Percentiles rank a stretch among this genome's conserved stretches.
Conservation (phyloP, 2,888 invertebrate genomes). For the Alviniconcha strummeri region DNA sequence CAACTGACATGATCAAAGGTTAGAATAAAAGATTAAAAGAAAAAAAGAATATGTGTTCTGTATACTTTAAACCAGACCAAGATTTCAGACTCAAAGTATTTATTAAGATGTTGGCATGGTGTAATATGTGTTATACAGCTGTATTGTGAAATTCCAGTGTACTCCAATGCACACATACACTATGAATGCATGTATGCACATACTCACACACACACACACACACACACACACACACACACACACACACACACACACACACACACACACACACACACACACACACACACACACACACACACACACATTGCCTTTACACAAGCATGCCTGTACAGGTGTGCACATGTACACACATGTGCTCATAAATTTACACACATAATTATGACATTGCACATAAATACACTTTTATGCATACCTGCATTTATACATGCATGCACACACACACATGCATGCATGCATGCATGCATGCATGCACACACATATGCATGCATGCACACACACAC, state of each 20-base stretch:
- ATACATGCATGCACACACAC: not conserved
- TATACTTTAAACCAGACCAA: too few species aligned
- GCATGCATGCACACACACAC: not conserved
- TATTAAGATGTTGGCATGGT: too few species aligned
- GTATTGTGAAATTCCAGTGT: too few species aligned
- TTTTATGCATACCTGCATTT: not conserved
- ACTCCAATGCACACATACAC: too few species aligned
- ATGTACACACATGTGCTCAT: not conserved
- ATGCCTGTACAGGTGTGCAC: not conserved
- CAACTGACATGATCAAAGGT: too few species aligned
- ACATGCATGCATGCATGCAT: not conserved
- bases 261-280: conserved; percentile 11
- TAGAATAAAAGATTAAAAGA: too few species aligned
- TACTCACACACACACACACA: not conserved
- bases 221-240: not conserved
- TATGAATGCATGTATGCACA: not conserved
- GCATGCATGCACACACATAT: not conserved
- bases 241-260: not conserved
- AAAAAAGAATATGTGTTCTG: too few species aligned
- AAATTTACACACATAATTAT: not conserved
- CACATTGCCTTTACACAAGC: not conserved
- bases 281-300: conserved; percentile 9
- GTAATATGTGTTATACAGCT: too few species aligned
- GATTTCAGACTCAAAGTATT: too few species aligned
- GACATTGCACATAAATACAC: not conserved